A percentile compares a stretch with the other conserved stretches of the same genome.
These are phyloP conservation scores for Rhynchotus rufescens DNA, from an alignment of 2,797 vertebrate species.

Conservation along the genomic window DNA sequence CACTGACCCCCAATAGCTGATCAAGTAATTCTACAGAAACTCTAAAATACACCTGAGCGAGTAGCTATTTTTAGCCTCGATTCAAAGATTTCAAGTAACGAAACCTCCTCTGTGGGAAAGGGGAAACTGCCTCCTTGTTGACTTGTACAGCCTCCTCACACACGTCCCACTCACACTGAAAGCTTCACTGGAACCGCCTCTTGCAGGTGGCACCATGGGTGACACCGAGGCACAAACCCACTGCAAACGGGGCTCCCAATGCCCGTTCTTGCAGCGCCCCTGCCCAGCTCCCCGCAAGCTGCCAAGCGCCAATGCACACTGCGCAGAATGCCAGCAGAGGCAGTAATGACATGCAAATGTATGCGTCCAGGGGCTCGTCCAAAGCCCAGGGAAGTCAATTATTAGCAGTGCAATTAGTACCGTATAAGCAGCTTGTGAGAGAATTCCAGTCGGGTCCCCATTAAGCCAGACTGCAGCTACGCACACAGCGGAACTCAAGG, in stretches of 20 bases:
- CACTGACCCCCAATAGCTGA: neutral
- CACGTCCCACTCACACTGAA: fast-evolving
- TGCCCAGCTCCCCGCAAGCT: neutral
- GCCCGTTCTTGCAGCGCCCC: neutral
- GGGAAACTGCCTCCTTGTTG: neutral
- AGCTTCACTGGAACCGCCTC: neutral
- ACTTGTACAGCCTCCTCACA: neutral
- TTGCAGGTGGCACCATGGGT: neutral
- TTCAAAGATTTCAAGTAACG: neutral
- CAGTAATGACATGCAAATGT: constrained; percentile 58
- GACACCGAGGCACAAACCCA: fast-evolving
- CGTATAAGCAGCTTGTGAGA: constrained; percentile 32
- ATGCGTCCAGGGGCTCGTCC: constrained; percentile 51
- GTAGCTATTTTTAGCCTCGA: neutral
- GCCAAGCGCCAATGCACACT: neutral
- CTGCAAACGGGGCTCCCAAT: fast-evolving
- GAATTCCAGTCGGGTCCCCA: constrained; percentile 43
- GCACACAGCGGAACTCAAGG: constrained; percentile 14
- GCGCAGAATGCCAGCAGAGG: neutral
- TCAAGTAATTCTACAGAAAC: neutral
- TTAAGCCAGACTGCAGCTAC: neutral
- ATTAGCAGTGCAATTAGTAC: constrained; percentile 67
- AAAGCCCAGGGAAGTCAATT: constrained; percentile 63
- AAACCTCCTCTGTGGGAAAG: neutral
- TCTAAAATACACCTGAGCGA: neutral